These are phyloP conservation scores for Rhineura floridana DNA, from an alignment of 2,113 vertebrate species.

Conservation along the genomic window DNA sequence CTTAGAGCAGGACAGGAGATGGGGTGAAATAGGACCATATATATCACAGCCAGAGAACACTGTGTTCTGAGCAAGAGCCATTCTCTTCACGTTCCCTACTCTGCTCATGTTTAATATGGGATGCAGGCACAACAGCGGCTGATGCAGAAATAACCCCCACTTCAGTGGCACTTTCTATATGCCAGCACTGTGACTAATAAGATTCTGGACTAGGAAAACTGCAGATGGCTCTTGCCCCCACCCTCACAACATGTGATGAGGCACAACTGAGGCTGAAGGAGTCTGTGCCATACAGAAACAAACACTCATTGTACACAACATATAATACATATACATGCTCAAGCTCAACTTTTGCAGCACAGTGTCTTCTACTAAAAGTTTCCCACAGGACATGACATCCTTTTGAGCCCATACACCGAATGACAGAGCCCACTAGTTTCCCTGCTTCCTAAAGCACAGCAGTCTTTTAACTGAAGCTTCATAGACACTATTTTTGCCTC, in stretches of 20 bases:
- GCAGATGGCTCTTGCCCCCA: neutral
- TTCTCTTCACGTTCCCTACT: neutral
- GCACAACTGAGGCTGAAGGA: neutral
- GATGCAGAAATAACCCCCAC: neutral
- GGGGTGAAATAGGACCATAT: neutral
- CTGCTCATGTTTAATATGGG: neutral
- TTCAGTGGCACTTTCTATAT: neutral
- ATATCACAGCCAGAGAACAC: constrained; percentile 31
- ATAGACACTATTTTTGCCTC: neutral
- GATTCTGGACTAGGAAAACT: neutral
- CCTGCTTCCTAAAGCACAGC: neutral
- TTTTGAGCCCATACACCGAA: neutral
- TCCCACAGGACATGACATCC: neutral
- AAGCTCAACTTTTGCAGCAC: neutral
- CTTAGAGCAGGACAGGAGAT: constrained; percentile 15
- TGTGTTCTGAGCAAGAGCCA: neutral
- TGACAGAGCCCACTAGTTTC: neutral
- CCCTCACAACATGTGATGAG: neutral
- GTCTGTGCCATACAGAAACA: neutral
- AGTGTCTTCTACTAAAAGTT: neutral
- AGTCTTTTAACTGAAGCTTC: neutral
- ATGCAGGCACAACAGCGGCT: neutral
- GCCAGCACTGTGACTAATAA: neutral
- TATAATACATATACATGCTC: neutral
- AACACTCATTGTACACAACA: neutral